Evolutionary conservation across 2,888 invertebrate genomes (phyloP).

Genomic region (Dynastes hyllus): DNA sequence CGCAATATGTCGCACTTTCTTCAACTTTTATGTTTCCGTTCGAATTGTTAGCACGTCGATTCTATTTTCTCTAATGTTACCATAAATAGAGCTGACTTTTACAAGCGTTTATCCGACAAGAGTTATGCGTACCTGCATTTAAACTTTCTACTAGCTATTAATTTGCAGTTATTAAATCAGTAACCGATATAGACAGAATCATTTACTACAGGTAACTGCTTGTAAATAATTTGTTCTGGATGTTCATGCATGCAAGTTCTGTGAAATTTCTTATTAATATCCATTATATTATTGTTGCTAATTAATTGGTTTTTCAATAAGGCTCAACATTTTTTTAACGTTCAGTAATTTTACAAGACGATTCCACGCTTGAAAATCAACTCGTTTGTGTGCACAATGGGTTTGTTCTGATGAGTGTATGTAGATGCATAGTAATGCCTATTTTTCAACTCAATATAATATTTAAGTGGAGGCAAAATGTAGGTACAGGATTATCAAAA

Average conservation of each 20-base stretch:
- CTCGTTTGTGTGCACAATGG: no score
- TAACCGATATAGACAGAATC: background rate
- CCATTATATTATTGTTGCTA: background rate
- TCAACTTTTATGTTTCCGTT: constrained; percentile 46
- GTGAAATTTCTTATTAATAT: background rate
- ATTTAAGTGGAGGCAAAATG: no score
- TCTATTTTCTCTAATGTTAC: constrained; percentile 29
- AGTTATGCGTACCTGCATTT: constrained; percentile 13
- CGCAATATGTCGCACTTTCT: constrained; percentile 8
- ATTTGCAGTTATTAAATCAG: constrained; percentile 7
- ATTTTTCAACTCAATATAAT: no score
- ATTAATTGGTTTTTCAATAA: no score
- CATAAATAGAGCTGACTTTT: constrained; percentile 38
- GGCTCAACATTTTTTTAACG: no score
- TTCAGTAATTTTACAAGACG: no score
- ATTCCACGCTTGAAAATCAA: no score
- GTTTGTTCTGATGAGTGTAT: no score
- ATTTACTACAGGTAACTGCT: background rate
- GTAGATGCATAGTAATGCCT: no score
- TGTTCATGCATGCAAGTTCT: background rate
- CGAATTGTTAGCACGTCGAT: constrained; percentile 24
- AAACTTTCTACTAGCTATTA: constrained; percentile 33
- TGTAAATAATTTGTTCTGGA: background rate
- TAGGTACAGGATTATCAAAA: no score
- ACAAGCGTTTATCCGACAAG: constrained; percentile 8